phyloP scores from a whole-genome alignment of 2,888 invertebrate species.

The Allacma fusca region DNA sequence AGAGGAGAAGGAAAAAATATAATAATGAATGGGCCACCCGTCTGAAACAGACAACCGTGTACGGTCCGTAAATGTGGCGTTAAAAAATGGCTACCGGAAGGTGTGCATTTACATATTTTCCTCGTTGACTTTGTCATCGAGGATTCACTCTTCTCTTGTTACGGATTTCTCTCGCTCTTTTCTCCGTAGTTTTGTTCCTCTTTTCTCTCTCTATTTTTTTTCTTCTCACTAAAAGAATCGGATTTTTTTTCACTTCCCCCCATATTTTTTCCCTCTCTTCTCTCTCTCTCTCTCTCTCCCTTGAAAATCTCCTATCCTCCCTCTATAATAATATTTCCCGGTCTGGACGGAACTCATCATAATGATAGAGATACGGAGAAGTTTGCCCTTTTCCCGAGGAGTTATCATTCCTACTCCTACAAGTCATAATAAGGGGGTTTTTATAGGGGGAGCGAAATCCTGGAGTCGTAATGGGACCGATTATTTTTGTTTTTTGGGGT shows the following conservation, averaged over 20 bases:
- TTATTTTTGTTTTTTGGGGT: too few species aligned
- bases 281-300: not conserved
- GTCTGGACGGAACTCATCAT: not conserved
- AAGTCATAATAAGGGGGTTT: too few species aligned
- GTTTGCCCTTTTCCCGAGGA: too few species aligned
- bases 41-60: slow-evolving; percentile 43
- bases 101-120: slow-evolving; percentile 60
- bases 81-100: slow-evolving; percentile 62
- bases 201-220: not conserved
- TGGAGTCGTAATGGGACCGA: too few species aligned
- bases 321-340: slow-evolving; percentile 5
- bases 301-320: not conserved
- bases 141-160: slow-evolving; percentile 42
- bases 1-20: slow-evolving; percentile 16
- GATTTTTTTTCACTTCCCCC: not conserved
- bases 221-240: not conserved
- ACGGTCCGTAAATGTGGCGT: slow-evolving; percentile 57
- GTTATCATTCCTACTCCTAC: too few species aligned
- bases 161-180: slow-evolving; percentile 32
- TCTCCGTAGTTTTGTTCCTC: not conserved
- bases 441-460: too few species aligned
- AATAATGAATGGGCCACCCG: slow-evolving; percentile 45
- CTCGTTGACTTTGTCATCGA: slow-evolving; percentile 52
- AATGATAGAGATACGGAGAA: too few species aligned
- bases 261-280: not conserved